These are phyloP conservation scores for Buphagus erythrorhynchus DNA, from an alignment of 2,797 vertebrate species.

Conservation along the genomic window DNA sequence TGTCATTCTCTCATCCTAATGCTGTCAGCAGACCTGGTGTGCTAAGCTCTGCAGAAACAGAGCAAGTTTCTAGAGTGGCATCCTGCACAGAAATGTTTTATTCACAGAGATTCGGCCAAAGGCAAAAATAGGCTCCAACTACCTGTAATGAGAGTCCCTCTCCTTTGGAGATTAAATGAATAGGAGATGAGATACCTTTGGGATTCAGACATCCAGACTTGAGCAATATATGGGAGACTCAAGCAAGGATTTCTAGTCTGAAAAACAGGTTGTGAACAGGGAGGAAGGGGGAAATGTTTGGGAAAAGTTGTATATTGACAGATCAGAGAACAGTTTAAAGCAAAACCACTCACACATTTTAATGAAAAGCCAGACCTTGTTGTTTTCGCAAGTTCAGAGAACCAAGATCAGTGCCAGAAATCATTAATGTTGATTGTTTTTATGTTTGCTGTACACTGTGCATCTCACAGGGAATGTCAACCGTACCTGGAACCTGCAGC, in stretches of 20 bases:
- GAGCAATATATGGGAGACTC: neutral
- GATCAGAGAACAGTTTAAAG: neutral
- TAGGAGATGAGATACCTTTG: neutral
- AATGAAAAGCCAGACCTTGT: neutral
- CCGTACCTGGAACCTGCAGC: conserved; percentile 80
- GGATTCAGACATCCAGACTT: neutral
- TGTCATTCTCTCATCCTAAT: neutral
- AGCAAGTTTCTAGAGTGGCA: fast-evolving
- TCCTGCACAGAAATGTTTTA: neutral
- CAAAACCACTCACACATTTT: neutral
- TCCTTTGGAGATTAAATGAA: neutral
- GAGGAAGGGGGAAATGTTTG: fast-evolving
- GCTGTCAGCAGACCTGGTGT: neutral
- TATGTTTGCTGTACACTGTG: neutral
- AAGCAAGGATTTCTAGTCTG: neutral
- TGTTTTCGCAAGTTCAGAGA: neutral
- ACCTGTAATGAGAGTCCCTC: neutral
- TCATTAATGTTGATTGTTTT: neutral
- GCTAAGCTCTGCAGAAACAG: neutral
- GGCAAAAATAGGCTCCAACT: neutral
- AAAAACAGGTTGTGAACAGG: neutral
- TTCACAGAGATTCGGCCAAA: neutral
- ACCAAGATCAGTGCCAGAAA: neutral
- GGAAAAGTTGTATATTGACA: neutral
- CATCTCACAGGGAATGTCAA: conserved; percentile 71